Evolutionary conservation across 2,888 invertebrate species (phyloP), one percentile per base, ranked within the genome.

Genomic region (Drosophila eohydei): DNA sequence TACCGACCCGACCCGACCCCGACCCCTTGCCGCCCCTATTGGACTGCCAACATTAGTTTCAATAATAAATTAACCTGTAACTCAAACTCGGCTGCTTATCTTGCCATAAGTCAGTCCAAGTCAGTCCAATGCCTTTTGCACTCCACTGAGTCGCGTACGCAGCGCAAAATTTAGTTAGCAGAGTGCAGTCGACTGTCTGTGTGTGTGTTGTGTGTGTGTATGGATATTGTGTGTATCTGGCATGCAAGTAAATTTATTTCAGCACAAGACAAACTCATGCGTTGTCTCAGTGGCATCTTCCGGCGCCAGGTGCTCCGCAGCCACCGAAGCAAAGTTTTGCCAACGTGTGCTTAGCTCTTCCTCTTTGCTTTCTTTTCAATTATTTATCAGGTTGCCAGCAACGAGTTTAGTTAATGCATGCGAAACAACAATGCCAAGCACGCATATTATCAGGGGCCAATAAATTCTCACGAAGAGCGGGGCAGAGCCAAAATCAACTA

Each of bases 1-100:
- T 9, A 1, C 12, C 14, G n/a, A 1, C 52, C 14, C 28, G 9
- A 6, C n/a, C n/a, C 12, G 7, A 11, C 30, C 30, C 14, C 36
- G 11, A 9, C 11, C 26, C 54, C 40, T 9, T 2, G 11, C 41
- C 11, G 21, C 9, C 36, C 16, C 66, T 46, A 50, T 58, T 61
- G 76, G 76, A 65, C 73, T 77, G 68, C 81, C 63, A 71, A 80
- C 75, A 88, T 88, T 88, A 84, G 88, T 82, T 82, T 81, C 84
- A 84, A 87, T 86, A 87, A 88, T 86, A 87, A 87, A 87, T 87
- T 84, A 87, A 82, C 84, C 76, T 76, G 76, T 78, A 80, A 80
- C 73, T 85, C 83, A 75, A 75, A 75, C 80, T 72, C 74, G 67
- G 57, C 71, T 81, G 76, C 78, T 80, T 75, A 78, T 83, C 73